Percentiles rank a stretch among this genome's conserved stretches.
These are phyloP conservation scores for Caenorhabditis sp. DNA, from an alignment of 2,888 invertebrate species.

Conservation along the genomic window DNA sequence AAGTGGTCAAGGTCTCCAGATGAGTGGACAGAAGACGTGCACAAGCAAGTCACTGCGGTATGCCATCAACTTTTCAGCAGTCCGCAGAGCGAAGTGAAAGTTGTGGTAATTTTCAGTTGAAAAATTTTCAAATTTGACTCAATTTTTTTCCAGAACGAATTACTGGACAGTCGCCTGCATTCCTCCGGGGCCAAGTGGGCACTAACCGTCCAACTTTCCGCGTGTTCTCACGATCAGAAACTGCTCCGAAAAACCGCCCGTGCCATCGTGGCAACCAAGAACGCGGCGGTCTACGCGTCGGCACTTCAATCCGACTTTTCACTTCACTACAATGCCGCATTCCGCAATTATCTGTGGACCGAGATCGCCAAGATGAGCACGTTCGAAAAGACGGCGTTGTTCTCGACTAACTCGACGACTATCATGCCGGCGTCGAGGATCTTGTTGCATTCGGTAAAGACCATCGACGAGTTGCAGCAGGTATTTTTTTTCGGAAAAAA, in stretches of 20 bases:
- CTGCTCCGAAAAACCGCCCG: conserved; percentile 74
- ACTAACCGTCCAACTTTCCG: conserved; percentile 76
- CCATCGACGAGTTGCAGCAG: conserved; percentile 74
- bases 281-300: conserved; percentile 79
- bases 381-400: conserved; percentile 77
- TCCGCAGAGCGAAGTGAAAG: conserved; percentile 60
- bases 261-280: conserved; percentile 76
- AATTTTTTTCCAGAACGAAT: conserved; percentile 62
- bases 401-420: conserved; percentile 73
- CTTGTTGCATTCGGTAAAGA: conserved; percentile 76
- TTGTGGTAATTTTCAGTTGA: conserved; percentile 29
- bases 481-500: conserved; percentile 61
- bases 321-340: conserved; percentile 70
- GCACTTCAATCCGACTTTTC: conserved; percentile 75
- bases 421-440: conserved; percentile 65
- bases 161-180: conserved; percentile 68
- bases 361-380: conserved; percentile 69
- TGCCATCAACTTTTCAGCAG: conserved; percentile 79
- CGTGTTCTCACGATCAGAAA: conserved; percentile 78
- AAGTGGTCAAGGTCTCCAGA: conserved; percentile 76
- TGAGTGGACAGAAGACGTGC: conserved; percentile 77
- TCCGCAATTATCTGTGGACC: conserved; percentile 70
- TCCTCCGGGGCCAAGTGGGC: conserved; percentile 73
- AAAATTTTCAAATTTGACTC: not conserved
- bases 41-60: conserved; percentile 79